Conservation (phyloP, 2,113 vertebrate genomes). For the Quiscalus mexicanus region DNA sequence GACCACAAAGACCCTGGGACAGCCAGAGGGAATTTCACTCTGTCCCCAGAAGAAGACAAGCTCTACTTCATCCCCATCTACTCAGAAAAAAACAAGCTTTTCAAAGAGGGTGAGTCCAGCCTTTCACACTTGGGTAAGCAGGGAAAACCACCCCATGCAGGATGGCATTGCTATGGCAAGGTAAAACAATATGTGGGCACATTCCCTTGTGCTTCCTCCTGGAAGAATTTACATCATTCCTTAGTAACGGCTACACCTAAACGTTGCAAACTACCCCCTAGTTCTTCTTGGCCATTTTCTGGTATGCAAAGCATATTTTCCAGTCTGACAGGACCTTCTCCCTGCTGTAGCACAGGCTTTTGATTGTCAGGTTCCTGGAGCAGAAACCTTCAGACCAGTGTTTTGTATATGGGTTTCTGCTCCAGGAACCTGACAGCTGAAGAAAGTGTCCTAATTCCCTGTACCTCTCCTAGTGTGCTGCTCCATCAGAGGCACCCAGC, state of each 20-base stretch:
- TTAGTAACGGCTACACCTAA: not conserved
- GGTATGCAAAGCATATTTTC: not conserved
- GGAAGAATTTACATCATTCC: conserved; percentile 29
- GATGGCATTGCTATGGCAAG: not conserved
- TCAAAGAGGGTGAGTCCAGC: not conserved
- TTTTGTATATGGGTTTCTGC: not conserved
- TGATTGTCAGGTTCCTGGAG: not conserved
- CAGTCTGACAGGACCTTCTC: not conserved
- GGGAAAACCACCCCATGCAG: not conserved
- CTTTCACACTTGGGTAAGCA: not conserved
- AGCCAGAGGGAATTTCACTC: not conserved
- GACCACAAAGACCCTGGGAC: not conserved
- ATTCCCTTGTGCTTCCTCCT: not conserved
- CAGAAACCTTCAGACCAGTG: not conserved
- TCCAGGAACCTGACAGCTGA: not conserved
- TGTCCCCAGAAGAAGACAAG: not conserved
- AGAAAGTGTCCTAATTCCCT: not conserved
- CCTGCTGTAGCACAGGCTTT: not conserved
- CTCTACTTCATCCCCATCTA: not conserved
- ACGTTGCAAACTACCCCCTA: not conserved
- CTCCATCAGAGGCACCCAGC: not conserved
- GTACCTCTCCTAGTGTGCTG: not conserved
- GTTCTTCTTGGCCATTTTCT: not conserved
- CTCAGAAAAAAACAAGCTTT: not conserved
- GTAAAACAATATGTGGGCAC: not conserved